Conservation (phyloP, 2,797 vertebrate species). For the Acanthiza pusilla region DNA sequence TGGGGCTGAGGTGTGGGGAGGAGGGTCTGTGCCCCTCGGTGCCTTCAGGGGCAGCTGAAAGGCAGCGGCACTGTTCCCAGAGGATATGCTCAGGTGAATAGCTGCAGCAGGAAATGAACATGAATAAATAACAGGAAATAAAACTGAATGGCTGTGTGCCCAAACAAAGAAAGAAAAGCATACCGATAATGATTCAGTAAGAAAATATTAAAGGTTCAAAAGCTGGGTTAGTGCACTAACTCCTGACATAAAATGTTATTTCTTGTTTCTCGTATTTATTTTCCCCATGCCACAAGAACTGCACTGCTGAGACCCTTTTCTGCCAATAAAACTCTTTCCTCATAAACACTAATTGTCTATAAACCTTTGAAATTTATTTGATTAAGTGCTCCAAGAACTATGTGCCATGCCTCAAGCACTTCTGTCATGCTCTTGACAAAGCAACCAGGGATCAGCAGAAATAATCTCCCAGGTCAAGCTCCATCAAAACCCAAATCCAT, state of each 20-base stretch:
- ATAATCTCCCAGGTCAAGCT: background rate
- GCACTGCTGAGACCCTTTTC: background rate
- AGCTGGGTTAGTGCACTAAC: background rate
- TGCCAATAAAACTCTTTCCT: background rate
- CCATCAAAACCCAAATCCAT: background rate
- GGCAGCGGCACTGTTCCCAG: background rate
- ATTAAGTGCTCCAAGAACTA: background rate
- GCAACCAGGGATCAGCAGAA: background rate
- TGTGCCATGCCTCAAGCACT: background rate
- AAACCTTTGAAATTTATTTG: background rate
- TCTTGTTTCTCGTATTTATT: background rate
- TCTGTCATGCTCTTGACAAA: background rate
- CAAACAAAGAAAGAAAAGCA: background rate
- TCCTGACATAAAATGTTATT: background rate
- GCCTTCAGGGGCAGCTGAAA: background rate
- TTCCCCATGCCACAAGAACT: background rate
- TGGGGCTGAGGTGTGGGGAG: background rate
- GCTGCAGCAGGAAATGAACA: background rate
- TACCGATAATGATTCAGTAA: background rate
- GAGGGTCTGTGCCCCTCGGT: background rate
- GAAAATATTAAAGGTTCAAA: background rate
- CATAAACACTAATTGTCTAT: background rate
- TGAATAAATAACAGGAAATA: too few species aligned
- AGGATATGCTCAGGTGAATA: background rate
- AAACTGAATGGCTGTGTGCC: background rate